Base-by-base conservation (phyloP, 2,888 invertebrate species). In the Stenodera caucasica region DNA sequence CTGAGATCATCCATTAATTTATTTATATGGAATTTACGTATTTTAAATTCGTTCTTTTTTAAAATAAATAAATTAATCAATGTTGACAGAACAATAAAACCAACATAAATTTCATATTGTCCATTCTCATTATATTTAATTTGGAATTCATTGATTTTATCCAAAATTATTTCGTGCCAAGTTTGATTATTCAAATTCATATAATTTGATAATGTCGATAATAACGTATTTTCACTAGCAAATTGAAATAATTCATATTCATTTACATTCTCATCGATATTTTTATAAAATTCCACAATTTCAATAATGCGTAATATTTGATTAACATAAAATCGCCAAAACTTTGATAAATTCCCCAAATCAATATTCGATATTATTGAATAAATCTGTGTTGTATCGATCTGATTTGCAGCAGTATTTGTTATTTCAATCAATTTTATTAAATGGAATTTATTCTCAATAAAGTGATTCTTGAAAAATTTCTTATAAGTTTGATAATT, bases 1-100 rank as follows among this genome's bases (percentile, higher is more conserved):
- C 82, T 83, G 9, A 83, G 77, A 64, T 83, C 82, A 54, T 84
- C 83, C 61, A 85, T 74, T 1, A 81, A 78, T n/a, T 78, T 74
- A 7, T 77, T 77, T 6, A 57, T 33, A 50, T 50, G 26, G 21
- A 11, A 18, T 45, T 18, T 45, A 4, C 21, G 45, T 14, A 2
- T 15, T 45, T 21, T 21, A 3, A 21, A 21, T 9, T 45, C 45
- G 5, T 45, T 21, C 18, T 21, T 45, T 21, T 45, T 45, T 2
- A 21, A 12, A 30, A 51, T 21, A 33, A 63, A 37, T 8, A 60
- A 33, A 11, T 63, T 55, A 7, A 45, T 57, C 8, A 62, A 14
- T 32, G 53, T 59, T 6, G 61, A 56, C 11, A 60, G 15, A 33
- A 63, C 53, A 4, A 58, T 26, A 40, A 61, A 63, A 9, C 21